Evolutionary conservation across 1,140 invertebrate species (phyloP), one percentile per base, ranked within the genome.

Genomic region (Eumeta japonica): DNA sequence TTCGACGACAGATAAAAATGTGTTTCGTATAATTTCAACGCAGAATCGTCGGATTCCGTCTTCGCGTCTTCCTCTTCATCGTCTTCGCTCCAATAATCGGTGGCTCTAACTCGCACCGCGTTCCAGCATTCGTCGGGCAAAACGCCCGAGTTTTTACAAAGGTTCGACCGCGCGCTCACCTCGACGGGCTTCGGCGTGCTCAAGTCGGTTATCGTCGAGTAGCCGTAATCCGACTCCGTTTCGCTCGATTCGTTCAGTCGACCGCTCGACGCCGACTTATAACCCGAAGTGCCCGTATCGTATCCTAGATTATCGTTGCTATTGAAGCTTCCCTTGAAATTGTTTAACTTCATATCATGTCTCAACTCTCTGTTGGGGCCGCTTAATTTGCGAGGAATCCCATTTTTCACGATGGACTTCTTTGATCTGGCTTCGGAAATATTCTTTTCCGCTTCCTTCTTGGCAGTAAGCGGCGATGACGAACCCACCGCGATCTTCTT

Each of bases 271-370:
- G 64, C 77, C 0, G 79, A 80, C 44, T 72, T 62, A 41, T 82
- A 83, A 0, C 81, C 81, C 1, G 80, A 83, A 43, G 79, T 82
- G 33, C 76, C 77, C 13, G 77, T 82, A 37, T 77, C 79, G 4
- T 75, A 71, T 10, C 62, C 60, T 48, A 71, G 70, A n/a, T n/a
- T n/a, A n/a, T n/a, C n/a, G n/a, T n/a, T n/a, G 9, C 51, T 43
- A 14, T 50, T 63, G 16, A 10, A 4, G 5, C 13, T 30, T 7
- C 12, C 13, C 5, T 30, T 30, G 4, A 5, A 5, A 13, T 11
- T 30, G 12, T 30, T 30, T 30, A 30, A 7, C 13, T 11, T 30
- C 12, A 7, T 5, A 30, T 52, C 46, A 29, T 35, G 55, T 27
- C 48, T 57, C 10, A 45, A 43, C 19, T 55, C 45, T 30, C 51